Percentiles rank a stretch among this genome's conserved stretches.
Conservation (phyloP, 2,113 vertebrate species). For the Neotragus pygmaeus region DNA sequence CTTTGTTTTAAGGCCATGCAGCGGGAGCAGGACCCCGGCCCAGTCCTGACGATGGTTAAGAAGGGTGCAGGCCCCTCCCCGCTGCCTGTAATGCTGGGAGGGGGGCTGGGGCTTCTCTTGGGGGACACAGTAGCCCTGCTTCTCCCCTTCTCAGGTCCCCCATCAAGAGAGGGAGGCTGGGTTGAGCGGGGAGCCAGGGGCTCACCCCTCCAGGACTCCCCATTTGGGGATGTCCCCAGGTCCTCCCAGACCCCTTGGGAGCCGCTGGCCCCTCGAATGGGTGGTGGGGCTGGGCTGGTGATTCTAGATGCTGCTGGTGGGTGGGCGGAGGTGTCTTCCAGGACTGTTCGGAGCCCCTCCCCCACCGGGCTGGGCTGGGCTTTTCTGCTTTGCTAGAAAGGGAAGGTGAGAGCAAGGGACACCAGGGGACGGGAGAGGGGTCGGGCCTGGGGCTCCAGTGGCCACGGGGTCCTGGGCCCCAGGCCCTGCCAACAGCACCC, state of each 20-base stretch:
- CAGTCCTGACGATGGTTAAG: fast-evolving
- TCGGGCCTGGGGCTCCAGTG: neutral
- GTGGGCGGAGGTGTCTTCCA: neutral
- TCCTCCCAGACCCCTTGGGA: neutral
- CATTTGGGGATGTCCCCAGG: fast-evolving
- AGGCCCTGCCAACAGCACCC: neutral
- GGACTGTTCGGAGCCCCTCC: fast-evolving
- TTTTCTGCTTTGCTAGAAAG: neutral
- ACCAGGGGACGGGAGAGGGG: neutral
- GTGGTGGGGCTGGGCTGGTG: neutral
- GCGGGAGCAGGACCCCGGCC: fast-evolving
- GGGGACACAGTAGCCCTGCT: neutral
- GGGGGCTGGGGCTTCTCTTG: fast-evolving
- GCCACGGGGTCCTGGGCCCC: fast-evolving
- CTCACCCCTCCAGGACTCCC: neutral
- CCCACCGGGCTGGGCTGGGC: fast-evolving
- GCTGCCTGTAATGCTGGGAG: neutral
- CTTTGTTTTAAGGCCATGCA: fast-evolving
- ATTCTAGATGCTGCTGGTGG: fast-evolving
- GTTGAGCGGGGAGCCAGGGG: neutral
- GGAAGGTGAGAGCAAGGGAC: neutral
- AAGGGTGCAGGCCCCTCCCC: fast-evolving
- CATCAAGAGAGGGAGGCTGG: neutral
- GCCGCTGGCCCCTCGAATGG: fast-evolving
- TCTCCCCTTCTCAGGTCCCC: neutral